A percentile compares a stretch with the other conserved stretches of the same genome.
Evolutionary conservation across 2,888 invertebrate genomes (phyloP).

Genomic region (Lasioglossum villosulum): DNA sequence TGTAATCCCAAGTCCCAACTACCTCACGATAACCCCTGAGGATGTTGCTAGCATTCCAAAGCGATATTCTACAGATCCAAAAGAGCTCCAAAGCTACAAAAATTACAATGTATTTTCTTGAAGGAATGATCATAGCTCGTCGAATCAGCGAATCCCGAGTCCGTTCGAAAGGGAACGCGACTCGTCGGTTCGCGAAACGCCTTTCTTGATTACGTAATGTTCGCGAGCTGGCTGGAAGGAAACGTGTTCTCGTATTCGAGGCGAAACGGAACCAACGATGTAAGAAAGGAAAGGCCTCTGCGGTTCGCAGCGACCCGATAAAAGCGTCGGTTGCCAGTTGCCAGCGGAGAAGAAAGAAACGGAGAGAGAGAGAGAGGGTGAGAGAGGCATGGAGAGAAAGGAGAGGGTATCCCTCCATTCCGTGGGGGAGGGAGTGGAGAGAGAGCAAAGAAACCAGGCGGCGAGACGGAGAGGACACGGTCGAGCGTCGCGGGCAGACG

Average conservation of each 20-base stretch:
- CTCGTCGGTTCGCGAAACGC: not conserved
- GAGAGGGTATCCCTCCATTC: not conserved
- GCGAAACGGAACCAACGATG: slow-evolving; percentile 32
- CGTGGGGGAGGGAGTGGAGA: slow-evolving; percentile 17
- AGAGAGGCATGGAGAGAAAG: not conserved
- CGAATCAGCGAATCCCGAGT: not conserved
- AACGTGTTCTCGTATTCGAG: slow-evolving; percentile 28
- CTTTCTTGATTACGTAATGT: slow-evolving; percentile 51
- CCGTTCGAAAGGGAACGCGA: not conserved
- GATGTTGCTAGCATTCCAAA: no score
- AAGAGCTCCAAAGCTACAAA: no score
- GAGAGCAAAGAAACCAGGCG: slow-evolving; percentile 13
- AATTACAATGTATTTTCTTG: no score
- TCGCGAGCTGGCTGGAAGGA: slow-evolving; percentile 34
- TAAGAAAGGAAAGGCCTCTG: slow-evolving; percentile 57
- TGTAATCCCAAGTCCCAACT: no score
- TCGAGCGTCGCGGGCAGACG: slow-evolving; percentile 40
- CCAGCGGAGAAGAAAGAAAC: slow-evolving; percentile 5
- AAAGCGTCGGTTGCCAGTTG: slow-evolving; percentile 51
- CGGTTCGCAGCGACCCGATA: slow-evolving; percentile 32
- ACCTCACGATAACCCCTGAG: no score
- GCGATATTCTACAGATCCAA: no score
- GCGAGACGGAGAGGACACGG: slow-evolving; percentile 21
- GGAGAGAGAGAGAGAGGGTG: not conserved
- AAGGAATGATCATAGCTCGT: not conserved